phyloP scores from a whole-genome alignment of 2,797 vertebrate species.

The Anisognathus igniventris region DNA sequence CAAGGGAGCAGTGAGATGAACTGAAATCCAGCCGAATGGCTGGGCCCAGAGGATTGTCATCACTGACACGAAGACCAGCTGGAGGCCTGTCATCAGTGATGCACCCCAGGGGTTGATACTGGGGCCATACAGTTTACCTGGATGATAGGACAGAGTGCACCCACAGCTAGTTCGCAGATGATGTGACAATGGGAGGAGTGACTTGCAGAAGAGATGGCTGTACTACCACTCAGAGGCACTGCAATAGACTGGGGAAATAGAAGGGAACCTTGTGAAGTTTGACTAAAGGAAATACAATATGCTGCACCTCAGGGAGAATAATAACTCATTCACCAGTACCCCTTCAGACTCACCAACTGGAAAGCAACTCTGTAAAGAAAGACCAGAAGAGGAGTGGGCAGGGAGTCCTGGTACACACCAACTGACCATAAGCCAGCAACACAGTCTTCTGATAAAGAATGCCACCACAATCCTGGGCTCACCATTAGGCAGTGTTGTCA shows the following conservation, averaged over 20 bases:
- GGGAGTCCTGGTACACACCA: not conserved
- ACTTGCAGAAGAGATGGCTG: not conserved
- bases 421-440: not conserved
- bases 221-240: not conserved
- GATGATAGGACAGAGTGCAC: not conserved
- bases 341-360: not conserved
- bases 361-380: not conserved
- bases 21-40: not conserved
- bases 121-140: not conserved
- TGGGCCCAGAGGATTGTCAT: not conserved
- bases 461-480: not conserved
- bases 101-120: not conserved
- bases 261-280: not conserved
- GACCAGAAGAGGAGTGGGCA: not conserved
- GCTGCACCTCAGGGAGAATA: not conserved
- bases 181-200: not conserved
- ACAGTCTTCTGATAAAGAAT: not conserved
- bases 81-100: not conserved
- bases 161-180: not conserved
- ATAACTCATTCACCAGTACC: not conserved
- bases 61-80: not conserved
- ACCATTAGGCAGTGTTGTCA: not conserved
- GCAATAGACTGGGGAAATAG: not conserved
- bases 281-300: not conserved
- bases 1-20: not conserved